These are phyloP conservation scores for Alcedo atthis DNA, from an alignment of 2,797 vertebrate genomes.

Conservation along the genomic window DNA sequence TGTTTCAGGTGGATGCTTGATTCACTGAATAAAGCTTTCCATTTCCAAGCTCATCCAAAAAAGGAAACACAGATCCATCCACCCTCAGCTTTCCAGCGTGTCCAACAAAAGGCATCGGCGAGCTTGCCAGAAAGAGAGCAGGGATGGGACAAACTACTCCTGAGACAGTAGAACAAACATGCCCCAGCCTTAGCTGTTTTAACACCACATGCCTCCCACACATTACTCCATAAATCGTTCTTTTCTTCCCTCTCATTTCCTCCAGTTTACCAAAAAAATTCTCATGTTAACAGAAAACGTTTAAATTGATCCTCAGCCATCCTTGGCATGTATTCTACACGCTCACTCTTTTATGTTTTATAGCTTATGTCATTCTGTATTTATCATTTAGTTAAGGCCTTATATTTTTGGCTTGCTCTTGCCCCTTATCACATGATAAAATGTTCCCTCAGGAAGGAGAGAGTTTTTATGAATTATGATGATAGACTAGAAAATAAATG, in stretches of 20 bases:
- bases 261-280: conserved; percentile 48
- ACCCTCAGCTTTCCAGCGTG: neutral
- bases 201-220: conserved; percentile 34
- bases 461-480: conserved; percentile 47
- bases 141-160: conserved; percentile 50
- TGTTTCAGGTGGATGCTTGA: conserved; percentile 17
- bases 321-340: conserved; percentile 42
- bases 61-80: neutral
- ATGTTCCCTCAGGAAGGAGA: conserved; percentile 7
- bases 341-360: conserved; percentile 55
- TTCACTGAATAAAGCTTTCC: conserved; percentile 35
- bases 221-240: conserved; percentile 45
- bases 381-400: conserved; percentile 47
- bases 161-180: conserved; percentile 60
- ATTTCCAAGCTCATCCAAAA: neutral
- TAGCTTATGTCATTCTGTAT: conserved; percentile 54
- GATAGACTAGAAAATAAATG: conserved; percentile 26
- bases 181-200: conserved; percentile 43
- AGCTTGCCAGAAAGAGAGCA: conserved; percentile 1
- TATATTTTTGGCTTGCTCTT: conserved; percentile 46
- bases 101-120: conserved; percentile 40
- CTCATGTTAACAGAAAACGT: conserved; percentile 52
- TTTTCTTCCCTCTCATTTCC: conserved; percentile 57
- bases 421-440: conserved; percentile 60
- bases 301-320: conserved; percentile 64